Base-by-base conservation (phyloP, 1,140 invertebrate genomes). In the Drosophila mauritiana region DNA sequence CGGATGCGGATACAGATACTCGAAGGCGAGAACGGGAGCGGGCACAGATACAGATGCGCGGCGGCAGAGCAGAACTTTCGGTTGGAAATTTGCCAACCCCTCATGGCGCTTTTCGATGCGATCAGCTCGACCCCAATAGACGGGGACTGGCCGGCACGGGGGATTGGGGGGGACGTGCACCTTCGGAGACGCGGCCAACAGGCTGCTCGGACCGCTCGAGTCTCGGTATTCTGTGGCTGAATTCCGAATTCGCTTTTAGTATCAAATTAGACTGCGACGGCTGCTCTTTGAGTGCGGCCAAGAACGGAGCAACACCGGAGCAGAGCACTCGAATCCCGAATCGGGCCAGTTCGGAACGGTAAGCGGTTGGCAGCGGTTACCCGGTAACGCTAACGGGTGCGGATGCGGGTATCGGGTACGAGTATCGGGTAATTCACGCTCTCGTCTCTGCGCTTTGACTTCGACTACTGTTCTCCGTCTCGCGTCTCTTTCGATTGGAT, bases 201-300 rank as follows among this genome's bases (percentile, higher is more conserved):
- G 83, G 83, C 83, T 86, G 83, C 82, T 86, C 83, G 83, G 83
- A 56, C 79, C 83, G 79, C 79, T 88, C 83, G 83, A 78, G 69
- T 67, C 82, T 73, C 78, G 80, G 73, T 80, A 84, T 74, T 61
- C 40, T 63, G 61, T 20, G 73, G 73, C 72, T 76, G 72, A 75
- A 76, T 67, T 76, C 80, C 74, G 80, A 90, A 85, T 90, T 90
- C 86, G 82, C 72, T 83, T 86, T 88, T 76, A 88, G 88, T 91
- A 84, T 91, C 68, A 82, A 73, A 80, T 91, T 90, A 85, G 88
- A 88, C 80, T 88, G 84, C 86, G 86, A 73, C 75, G 85, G 75
- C 65, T 70, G 81, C 80, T 80, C 73, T 80, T 83, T 82, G 79
- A 62, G 59, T 73, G 75, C 56, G 64, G 45, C 74, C 53, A 67